Percentiles rank a stretch among this genome's conserved stretches.
phyloP scores from a whole-genome alignment of 2,797 vertebrate genomes.

The Crocidura indochinensis region DNA sequence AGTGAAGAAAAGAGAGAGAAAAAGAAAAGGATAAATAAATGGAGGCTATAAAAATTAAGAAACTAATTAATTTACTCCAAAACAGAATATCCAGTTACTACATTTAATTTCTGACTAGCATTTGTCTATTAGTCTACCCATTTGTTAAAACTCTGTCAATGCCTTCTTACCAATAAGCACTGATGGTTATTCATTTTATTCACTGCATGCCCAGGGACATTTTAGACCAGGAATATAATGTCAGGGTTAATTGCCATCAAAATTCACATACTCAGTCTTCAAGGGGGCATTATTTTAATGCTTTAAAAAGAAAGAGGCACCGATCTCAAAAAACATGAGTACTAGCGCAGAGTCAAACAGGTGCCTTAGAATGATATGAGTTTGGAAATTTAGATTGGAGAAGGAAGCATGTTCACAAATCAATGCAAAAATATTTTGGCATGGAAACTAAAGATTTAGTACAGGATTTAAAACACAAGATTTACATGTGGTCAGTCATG shows the following conservation, averaged over 20 bases:
- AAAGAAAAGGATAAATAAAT: neutral
- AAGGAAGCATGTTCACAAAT: neutral
- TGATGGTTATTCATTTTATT: slow-evolving; percentile 43
- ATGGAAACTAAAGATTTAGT: neutral
- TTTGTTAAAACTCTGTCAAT: neutral
- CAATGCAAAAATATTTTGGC: slow-evolving; percentile 15
- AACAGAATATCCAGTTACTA: slow-evolving; percentile 1
- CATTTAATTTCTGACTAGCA: slow-evolving; percentile 28
- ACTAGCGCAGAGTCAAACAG: neutral
- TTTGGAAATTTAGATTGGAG: neutral
- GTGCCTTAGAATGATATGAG: neutral
- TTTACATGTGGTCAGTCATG: no score
- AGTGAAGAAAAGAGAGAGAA: no score
- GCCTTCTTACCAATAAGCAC: neutral
- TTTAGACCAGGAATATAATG: slow-evolving; percentile 13
- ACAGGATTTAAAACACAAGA: no score
- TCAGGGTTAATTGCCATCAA: slow-evolving; percentile 10
- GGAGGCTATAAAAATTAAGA: neutral
- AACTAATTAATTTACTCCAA: slow-evolving; percentile 26
- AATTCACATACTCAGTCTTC: neutral
- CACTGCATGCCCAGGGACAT: slow-evolving; percentile 54
- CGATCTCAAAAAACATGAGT: neutral
- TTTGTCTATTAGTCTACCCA: neutral
- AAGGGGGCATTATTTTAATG: neutral
- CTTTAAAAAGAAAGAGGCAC: neutral